These are phyloP conservation scores for Harpagifer antarcticus DNA, from an alignment of 2,797 vertebrate genomes.

Conservation along the genomic window DNA sequence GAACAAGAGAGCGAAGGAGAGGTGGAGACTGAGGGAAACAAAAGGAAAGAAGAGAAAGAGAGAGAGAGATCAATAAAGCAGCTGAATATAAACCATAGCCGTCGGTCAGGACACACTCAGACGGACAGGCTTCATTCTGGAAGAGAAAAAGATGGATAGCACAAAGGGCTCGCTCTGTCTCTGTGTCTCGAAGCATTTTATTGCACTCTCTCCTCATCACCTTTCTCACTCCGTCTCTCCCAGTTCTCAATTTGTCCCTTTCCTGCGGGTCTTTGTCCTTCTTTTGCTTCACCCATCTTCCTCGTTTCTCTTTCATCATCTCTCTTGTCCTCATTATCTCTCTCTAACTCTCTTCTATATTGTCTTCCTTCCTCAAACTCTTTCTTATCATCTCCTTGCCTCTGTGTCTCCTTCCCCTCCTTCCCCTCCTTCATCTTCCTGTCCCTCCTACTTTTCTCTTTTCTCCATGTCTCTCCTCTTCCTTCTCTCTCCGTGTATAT, in stretches of 20 bases:
- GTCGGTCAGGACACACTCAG: conserved; percentile 38
- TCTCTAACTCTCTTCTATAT: too few relatives aligned
- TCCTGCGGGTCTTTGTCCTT: background rate
- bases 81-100: conserved; percentile 50
- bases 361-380: background rate
- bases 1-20: conserved; percentile 5
- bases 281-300: conserved; percentile 16
- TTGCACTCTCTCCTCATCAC: conserved; percentile 1
- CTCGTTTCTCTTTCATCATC: conserved; percentile 3
- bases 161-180: conserved; percentile 32
- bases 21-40: conserved; percentile 16
- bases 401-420: conserved; percentile 43
- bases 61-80: conserved; percentile 40
- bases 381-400: conserved; percentile 25
- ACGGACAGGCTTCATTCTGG: conserved; percentile 46
- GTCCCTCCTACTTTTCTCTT: conserved; percentile 45
- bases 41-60: conserved; percentile 22
- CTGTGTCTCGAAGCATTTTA: conserved; percentile 8
- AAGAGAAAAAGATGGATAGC: conserved; percentile 22
- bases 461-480: conserved; percentile 36
- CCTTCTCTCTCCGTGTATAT: conserved; percentile 53
- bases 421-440: conserved; percentile 45
- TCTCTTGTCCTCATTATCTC: conserved; percentile 46
- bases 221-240: conserved; percentile 8
- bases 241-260: background rate